A percentile compares a stretch with the other conserved stretches of the same genome.
phyloP scores from a whole-genome alignment of 2,888 invertebrate genomes.

The Margaritifera margaritifera region DNA sequence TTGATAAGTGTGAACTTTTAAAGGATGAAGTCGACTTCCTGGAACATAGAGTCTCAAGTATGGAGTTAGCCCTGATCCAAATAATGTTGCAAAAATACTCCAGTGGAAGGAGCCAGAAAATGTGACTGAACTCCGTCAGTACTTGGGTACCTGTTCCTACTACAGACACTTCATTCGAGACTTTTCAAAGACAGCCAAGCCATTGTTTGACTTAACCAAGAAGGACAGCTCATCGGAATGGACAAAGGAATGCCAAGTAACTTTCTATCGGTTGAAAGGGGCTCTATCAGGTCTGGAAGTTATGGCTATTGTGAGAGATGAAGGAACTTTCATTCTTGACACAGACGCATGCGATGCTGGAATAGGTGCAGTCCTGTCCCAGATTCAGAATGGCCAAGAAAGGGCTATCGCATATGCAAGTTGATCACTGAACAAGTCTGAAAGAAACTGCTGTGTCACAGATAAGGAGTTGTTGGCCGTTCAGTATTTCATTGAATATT shows the following conservation, averaged over 20 bases:
- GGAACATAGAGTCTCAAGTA: conserved; percentile 17
- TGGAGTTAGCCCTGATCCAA: conserved; percentile 9
- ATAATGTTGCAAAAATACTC: conserved; percentile 11
- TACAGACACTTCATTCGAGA: conserved; percentile 15
- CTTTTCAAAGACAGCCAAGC: conserved; percentile 16
- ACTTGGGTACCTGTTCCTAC: conserved; percentile 16
- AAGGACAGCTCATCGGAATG: conserved; percentile 13
- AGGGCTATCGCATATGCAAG: conserved; percentile 21
- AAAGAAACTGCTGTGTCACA: conserved; percentile 20
- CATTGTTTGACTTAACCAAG: conserved; percentile 15
- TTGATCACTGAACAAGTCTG: conserved; percentile 13
- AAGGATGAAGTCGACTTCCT: conserved; percentile 27
- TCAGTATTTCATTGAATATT: conserved; percentile 18
- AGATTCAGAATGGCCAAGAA: conserved; percentile 19
- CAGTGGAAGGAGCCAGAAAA: conserved; percentile 10
- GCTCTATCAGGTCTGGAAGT: conserved; percentile 16
- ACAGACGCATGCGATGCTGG: conserved; percentile 27
- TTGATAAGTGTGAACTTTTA: conserved; percentile 31
- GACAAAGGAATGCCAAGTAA: conserved; percentile 12
- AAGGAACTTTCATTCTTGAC: conserved; percentile 23
- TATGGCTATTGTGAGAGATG: conserved; percentile 19
- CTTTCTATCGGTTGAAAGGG: conserved; percentile 17
- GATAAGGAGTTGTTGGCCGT: conserved; percentile 20
- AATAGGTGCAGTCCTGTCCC: conserved; percentile 29
- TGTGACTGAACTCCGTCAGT: conserved; percentile 17